Evolutionary conservation across 1,140 invertebrate genomes (phyloP), one percentile per base, ranked within the genome.

Genomic region (Brachionus plicatilis): DNA sequence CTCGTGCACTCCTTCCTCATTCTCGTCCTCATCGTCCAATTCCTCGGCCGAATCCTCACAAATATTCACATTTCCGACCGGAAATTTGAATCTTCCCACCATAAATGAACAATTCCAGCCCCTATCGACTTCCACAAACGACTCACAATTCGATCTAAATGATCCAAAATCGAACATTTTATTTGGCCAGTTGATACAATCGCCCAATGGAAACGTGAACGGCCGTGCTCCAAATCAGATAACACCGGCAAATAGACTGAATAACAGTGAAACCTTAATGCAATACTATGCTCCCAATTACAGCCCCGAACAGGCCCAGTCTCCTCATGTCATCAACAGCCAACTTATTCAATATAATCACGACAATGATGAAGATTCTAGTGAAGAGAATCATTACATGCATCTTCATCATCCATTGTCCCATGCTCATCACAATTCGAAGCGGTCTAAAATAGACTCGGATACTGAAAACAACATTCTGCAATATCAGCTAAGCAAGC

Each of bases 1-100:
- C 27, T 76, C 72, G 5, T 76, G 72, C 43, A 76, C 72, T 27
- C 72, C 72, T 50, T 76, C 72, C 3, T 76, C 72, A 50, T 76
- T 76, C 27, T 76, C 72, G 20, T 70, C 66, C 33, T 76, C 72
- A 33, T 76, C 72, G 24, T 50, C 43, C 24, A 76, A 47, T 27
- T 76, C 72, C 6, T 50, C 43, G 41, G 41, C 72, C 47, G 72
- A 76, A 24, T 76, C 72, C 20, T 76, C 72, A 27, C 72, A 76
- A 50, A 27, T 76, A 27, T 76, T 76, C 43, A 37, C 68, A 76
- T 76, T 76, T 14, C 20, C 43, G 27, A 53, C 20, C 11, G 72
- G 45, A 50, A 50, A 50, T 4, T 11, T 76, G 12, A 76, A 76
- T 50, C 29, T 47, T 27, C 45, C 72, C 17, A 24, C 41, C 5